Conservation (phyloP, 2,113 vertebrate species). For the Solea solea region DNA sequence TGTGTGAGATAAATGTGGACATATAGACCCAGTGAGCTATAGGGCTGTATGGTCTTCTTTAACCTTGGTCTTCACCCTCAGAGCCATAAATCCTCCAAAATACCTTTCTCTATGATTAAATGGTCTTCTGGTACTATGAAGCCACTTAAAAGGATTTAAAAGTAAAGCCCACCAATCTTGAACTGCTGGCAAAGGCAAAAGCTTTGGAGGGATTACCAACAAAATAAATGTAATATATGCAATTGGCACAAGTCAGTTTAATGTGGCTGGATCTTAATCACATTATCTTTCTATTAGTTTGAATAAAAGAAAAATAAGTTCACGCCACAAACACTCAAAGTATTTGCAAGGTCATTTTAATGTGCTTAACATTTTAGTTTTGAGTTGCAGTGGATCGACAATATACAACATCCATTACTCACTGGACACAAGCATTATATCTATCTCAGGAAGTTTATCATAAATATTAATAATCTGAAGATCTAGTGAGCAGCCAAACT, state of each 20-base stretch:
- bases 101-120: slow-evolving; percentile 68
- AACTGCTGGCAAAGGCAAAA: slow-evolving; percentile 19
- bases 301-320: no score
- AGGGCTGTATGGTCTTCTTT: background rate
- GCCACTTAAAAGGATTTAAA: slow-evolving; percentile 61
- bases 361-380: background rate
- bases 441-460: no score
- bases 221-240: slow-evolving; percentile 39
- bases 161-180: slow-evolving; percentile 34
- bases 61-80: slow-evolving; percentile 28
- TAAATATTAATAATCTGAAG: no score
- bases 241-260: slow-evolving; percentile 25
- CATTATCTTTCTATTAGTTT: slow-evolving; percentile 23
- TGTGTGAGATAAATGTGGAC: background rate
- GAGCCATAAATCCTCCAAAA: slow-evolving; percentile 59
- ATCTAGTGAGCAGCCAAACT: background rate
- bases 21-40: background rate
- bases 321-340: background rate
- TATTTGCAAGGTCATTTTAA: background rate
- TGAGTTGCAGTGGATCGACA: background rate
- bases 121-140: slow-evolving; percentile 47
- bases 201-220: slow-evolving; percentile 38
- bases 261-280: slow-evolving; percentile 28
- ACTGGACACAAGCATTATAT: no score
- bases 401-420: no score